Conservation (phyloP, 2,888 invertebrate species). For the Acanthococcus lagerstroemiae region DNA sequence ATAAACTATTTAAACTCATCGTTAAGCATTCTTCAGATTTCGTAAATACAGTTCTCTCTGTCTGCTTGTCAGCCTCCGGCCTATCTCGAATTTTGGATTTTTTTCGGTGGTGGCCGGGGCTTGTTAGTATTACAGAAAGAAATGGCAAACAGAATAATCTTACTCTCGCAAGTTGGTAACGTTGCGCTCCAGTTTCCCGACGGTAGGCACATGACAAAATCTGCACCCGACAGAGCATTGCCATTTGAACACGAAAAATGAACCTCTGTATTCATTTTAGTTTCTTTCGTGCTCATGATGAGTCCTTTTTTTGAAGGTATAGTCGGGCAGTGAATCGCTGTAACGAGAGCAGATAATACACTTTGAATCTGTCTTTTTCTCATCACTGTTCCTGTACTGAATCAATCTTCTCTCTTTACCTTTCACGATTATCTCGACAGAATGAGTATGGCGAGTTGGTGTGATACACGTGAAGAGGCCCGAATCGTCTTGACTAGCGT, state of each 20-base stretch:
- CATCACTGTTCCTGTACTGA: too few relatives aligned
- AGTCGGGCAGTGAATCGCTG: slow-evolving; percentile 67
- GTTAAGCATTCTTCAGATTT: too few relatives aligned
- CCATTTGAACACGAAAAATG: slow-evolving; percentile 68
- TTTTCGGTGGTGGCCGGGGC: background rate
- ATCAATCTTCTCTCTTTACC: slow-evolving; percentile 47
- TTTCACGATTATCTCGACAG: slow-evolving; percentile 69
- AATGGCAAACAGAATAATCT: too few relatives aligned
- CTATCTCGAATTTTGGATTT: background rate
- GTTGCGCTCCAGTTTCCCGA: slow-evolving; percentile 80
- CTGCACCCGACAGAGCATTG: slow-evolving; percentile 66
- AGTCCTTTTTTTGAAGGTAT: slow-evolving; percentile 63
- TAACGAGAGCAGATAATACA: too few relatives aligned
- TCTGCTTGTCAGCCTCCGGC: too few relatives aligned
- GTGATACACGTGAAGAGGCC: slow-evolving; percentile 76
- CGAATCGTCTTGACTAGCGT: slow-evolving; percentile 72
- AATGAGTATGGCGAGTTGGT: slow-evolving; percentile 69
- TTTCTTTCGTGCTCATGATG: slow-evolving; percentile 59
- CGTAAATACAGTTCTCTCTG: too few relatives aligned
- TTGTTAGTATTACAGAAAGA: too few relatives aligned
- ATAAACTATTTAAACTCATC: too few relatives aligned
- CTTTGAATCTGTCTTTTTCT: too few relatives aligned
- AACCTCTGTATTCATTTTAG: slow-evolving; percentile 62
- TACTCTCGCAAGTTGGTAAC: slow-evolving; percentile 71
- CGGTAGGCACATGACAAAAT: slow-evolving; percentile 63